phyloP scores from a whole-genome alignment of 1,140 invertebrate species.

The Drosophila nasuta region DNA sequence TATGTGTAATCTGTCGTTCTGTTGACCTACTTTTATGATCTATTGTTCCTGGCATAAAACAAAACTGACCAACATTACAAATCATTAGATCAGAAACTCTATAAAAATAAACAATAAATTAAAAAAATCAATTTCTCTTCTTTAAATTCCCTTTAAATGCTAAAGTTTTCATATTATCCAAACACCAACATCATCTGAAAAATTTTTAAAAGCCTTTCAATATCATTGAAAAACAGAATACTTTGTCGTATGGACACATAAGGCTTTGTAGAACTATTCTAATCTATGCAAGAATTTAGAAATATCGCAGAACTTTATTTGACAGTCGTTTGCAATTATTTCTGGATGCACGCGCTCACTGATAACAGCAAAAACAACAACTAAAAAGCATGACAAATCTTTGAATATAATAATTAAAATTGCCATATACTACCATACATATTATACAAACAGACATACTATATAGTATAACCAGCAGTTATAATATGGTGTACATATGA shows the following conservation, averaged over 20 bases:
- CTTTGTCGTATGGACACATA: neutral
- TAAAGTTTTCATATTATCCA: too few species aligned
- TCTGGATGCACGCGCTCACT: conserved; percentile 47
- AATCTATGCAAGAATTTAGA: neutral
- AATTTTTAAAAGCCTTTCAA: too few species aligned
- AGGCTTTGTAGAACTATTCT: too few species aligned
- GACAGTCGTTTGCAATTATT: conserved; percentile 7
- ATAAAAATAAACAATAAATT: too few species aligned
- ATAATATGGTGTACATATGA: conserved; percentile 9
- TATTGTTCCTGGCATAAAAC: neutral
- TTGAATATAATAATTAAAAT: conserved; percentile 27
- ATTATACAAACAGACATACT: neutral
- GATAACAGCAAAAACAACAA: conserved; percentile 52
- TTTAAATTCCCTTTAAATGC: too few species aligned
- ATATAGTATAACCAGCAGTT: neutral
- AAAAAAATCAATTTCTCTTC: too few species aligned
- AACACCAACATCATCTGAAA: too few species aligned
- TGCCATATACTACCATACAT: conserved; percentile 14
- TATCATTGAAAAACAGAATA: too few species aligned
- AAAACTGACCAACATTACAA: too few species aligned
- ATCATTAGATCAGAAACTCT: too few species aligned
- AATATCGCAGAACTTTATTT: conserved; percentile 6
- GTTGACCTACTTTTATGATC: neutral
- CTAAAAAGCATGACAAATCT: conserved; percentile 63
- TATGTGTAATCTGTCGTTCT: neutral